Evolutionary conservation across 2,888 invertebrate genomes (phyloP), one percentile per base, ranked within the genome.

Genomic region (Ophonus ardosiacus): DNA sequence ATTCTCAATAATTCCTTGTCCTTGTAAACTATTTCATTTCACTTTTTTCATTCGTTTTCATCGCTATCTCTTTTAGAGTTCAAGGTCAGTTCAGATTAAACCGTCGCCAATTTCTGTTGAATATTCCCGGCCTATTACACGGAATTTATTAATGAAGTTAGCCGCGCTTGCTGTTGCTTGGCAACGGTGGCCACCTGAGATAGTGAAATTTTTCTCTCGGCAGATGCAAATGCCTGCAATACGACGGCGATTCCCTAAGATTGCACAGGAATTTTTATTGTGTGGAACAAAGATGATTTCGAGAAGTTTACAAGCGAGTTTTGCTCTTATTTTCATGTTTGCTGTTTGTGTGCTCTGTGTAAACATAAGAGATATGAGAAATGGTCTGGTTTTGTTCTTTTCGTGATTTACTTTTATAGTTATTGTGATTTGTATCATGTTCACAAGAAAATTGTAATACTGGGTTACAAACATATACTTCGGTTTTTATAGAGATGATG

Each of bases 81-180:
- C 81, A 81, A 65, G 81, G 81, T 65, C 65, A 61, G 17, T 31
- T 31, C 31, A 65, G 81, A 61, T 63, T 24, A 81, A 59, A 43
- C 17, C 71, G 17, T 74, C 81, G 81, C 81, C 63, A 81, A 81
- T 81, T 81, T 81, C 81, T 51, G 65, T 81, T 65, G 63, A 81
- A 81, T 81, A 81, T 43, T 43, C 81, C 65, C 21, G 81, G 81
- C 65, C 81, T 81, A 81, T 81, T 81, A 81, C 65, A 81, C 7
- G 43, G 43, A 59, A 59, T 79, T 79, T 79, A 74, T 74, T 74
- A 74, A 74, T 74, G 71, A 74, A 74, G 71, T 43, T 40, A 74
- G 40, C 7, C 71, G 40, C 40, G 17, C 38, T 68, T 68, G 68
- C 40, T 43, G 71, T 74, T 74, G 71, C 71, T 1, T 18, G 71